These are phyloP conservation scores for Canis aureus DNA, from an alignment of 2,113 vertebrate genomes.

Conservation along the genomic window DNA sequence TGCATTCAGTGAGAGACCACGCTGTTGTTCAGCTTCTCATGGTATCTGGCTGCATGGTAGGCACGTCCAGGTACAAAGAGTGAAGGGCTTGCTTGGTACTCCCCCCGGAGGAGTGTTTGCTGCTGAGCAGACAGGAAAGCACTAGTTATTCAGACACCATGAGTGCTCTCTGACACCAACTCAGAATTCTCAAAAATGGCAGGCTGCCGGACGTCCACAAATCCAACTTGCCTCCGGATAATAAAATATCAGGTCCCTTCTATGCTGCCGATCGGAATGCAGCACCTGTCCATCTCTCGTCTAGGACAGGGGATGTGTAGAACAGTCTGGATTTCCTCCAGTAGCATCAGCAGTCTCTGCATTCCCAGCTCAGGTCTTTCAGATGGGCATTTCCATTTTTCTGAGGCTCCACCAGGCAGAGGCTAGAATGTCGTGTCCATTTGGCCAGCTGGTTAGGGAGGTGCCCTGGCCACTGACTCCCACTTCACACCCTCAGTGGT, in stretches of 20 bases:
- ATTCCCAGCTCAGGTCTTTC: background rate
- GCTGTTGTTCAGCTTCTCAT: background rate
- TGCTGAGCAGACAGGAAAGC: background rate
- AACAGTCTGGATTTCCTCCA: background rate
- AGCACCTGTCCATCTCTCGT: too few relatives aligned
- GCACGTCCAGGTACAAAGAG: background rate
- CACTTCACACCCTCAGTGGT: slow-evolving; percentile 57
- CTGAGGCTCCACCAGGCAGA: background rate
- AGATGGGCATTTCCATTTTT: background rate
- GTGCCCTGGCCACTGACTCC: slow-evolving; percentile 23
- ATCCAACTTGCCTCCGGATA: background rate
- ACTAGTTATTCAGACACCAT: background rate
- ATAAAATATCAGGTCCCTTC: background rate
- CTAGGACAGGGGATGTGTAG: background rate
- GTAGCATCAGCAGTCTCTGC: background rate
- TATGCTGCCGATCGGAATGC: background rate
- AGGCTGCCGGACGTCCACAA: background rate
- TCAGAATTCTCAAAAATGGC: background rate
- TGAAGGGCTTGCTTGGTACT: background rate
- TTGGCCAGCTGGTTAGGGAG: background rate
- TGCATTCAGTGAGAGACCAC: background rate
- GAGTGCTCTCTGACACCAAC: background rate
- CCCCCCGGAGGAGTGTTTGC: background rate
- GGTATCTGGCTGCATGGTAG: accelerated
- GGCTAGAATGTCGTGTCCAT: background rate